phyloP scores from a whole-genome alignment of 2,797 vertebrate genomes.

The Epinephelus malabaricus region DNA sequence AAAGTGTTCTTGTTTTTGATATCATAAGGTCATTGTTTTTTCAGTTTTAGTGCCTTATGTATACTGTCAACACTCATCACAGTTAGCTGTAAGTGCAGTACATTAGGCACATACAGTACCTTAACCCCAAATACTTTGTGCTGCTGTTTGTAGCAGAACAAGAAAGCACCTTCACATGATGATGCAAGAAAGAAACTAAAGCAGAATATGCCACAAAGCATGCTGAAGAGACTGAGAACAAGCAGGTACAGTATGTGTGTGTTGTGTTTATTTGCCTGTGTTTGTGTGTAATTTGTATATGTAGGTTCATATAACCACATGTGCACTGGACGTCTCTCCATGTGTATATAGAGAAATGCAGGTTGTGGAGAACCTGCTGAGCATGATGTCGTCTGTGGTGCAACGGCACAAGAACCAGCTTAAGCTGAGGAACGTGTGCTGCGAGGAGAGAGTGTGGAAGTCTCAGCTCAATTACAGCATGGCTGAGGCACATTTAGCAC shows the following conservation, averaged over 20 bases:
- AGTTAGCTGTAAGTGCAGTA: neutral
- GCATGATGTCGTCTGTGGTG: slow-evolving; percentile 78
- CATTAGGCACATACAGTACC: neutral
- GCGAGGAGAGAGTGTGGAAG: slow-evolving; percentile 91
- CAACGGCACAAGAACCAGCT: slow-evolving; percentile 72
- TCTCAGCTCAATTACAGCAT: slow-evolving; percentile 89
- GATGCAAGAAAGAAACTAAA: slow-evolving; percentile 53
- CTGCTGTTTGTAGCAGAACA: slow-evolving; percentile 46
- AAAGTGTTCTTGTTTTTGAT: neutral
- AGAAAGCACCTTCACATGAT: slow-evolving; percentile 14
- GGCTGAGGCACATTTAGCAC: slow-evolving; percentile 85
- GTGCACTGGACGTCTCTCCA: neutral
- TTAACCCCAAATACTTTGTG: neutral
- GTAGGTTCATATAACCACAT: neutral
- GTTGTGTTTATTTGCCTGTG: neutral
- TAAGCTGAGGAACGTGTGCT: slow-evolving; percentile 81
- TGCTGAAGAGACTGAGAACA: slow-evolving; percentile 45
- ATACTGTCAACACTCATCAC: neutral
- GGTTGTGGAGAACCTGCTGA: slow-evolving; percentile 75
- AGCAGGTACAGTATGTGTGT: slow-evolving; percentile 52
- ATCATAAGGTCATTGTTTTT: neutral
- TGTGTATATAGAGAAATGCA: slow-evolving; percentile 64
- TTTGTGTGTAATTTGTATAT: slow-evolving; percentile 3
- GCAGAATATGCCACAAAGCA: slow-evolving; percentile 46
- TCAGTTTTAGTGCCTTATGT: neutral